Base-by-base conservation (phyloP, 2,113 vertebrate genomes). In the Balaenoptera acutorostrata region DNA sequence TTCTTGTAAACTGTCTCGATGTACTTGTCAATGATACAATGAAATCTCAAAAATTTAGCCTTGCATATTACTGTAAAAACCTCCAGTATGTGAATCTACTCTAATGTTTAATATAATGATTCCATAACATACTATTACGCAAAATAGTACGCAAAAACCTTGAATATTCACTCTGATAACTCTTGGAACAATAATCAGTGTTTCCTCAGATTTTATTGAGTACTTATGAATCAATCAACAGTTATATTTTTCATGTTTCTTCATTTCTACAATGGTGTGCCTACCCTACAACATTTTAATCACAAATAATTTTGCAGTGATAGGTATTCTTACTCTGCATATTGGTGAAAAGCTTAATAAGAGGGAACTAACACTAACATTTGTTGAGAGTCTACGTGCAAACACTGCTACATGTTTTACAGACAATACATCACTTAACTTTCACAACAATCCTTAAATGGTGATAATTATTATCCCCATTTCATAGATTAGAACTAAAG, bases 161-260 rank as follows among this genome's bases (percentile, higher is more conserved):
- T 90, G 59, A 90, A 39, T 89, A 94, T 63, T 88, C 49, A 77
- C n/a, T 68, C 7, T 36, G 41, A 61, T 83, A 93, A 88, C 31
- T 90, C 64, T 72, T 41, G 9, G 63, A 85, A 88, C 27, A 87
- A 77, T 66, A 83, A 63, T 55, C 29, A 77, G 27, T 41, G 2
- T 94, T 71, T 78, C 36, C 9, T 90, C 33, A 91, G 64, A 78
- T 90, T 94, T 87, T 87, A 92, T 49, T 81, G 31, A 82, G 55
- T 33, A 69, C 5, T 44, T 77, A 46, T 77, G 18, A 63, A 75
- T 18, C 2, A 74, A 64, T 57, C 36, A 41, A 49, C 52, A 93
- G 29, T 61, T 33, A 52, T 20, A 71, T 85, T 95, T 92, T 90
- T 92, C 83, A 66, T 77, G 59, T 61, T 96, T 91, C 59, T 95